Percentiles rank a stretch among this genome's conserved stretches.
Evolutionary conservation across 2,888 invertebrate species (phyloP).

Genomic region (Eueremaeus valkanovi): DNA sequence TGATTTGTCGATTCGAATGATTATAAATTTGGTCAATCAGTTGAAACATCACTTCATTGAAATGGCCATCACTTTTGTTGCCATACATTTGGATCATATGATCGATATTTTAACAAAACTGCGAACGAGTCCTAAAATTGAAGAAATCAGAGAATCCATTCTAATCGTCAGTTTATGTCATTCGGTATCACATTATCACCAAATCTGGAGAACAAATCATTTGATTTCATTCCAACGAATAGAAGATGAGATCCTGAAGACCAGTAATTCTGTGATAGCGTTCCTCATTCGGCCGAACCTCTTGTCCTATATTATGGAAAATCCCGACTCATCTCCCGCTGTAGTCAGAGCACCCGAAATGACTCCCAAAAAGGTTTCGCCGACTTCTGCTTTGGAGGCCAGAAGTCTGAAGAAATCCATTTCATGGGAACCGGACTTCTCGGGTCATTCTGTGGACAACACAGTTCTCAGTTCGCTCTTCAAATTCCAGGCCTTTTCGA

Average conservation of each 20-base stretch:
- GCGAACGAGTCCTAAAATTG: background rate
- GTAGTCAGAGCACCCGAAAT: background rate
- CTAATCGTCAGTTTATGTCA: conserved; percentile 28
- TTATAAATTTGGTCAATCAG: conserved; percentile 50
- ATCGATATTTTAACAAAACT: conserved; percentile 18
- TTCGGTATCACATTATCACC: conserved; percentile 29
- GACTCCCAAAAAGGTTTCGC: conserved; percentile 17
- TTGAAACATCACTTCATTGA: conserved; percentile 53
- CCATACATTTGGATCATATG: conserved; percentile 54
- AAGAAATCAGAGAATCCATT: background rate
- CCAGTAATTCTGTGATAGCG: conserved; percentile 37
- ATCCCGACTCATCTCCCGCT: background rate
- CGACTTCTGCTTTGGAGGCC: background rate
- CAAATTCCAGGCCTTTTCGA: conserved; percentile 19
- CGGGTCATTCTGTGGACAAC: background rate
- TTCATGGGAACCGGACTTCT: conserved; percentile 2
- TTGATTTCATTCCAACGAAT: conserved; percentile 29
- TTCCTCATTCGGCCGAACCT: conserved; percentile 36
- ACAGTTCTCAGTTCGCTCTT: background rate
- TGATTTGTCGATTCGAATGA: conserved; percentile 50
- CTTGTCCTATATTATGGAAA: conserved; percentile 12
- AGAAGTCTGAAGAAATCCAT: background rate
- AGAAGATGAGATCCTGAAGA: conserved; percentile 28
- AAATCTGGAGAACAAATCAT: conserved; percentile 35
- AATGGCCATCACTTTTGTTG: conserved; percentile 53